Conservation (phyloP, 37 sponge, comb jelly and placozoan genomes). For the Dysidea cf. avara region DNA sequence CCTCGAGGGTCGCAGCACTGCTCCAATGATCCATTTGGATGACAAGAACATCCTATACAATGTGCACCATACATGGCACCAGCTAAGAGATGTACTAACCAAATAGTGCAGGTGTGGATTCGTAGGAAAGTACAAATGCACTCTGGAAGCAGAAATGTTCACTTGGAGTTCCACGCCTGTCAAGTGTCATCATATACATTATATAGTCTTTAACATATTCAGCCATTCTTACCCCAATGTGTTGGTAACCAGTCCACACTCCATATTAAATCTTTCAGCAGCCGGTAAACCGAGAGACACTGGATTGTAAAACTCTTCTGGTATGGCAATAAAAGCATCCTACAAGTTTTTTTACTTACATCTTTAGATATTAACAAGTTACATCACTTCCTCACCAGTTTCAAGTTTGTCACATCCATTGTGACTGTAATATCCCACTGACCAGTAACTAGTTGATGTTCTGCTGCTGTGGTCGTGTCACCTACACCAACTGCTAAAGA, state of each 20-base stretch:
- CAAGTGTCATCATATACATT: neutral
- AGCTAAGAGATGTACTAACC: neutral
- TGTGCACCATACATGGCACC: neutral
- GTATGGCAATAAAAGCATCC: slow-evolving; percentile 26
- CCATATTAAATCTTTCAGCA: neutral
- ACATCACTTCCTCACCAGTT: too few relatives aligned
- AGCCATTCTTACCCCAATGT: neutral
- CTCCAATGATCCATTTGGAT: neutral
- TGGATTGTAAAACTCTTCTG: slow-evolving; percentile 21
- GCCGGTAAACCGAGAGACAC: neutral
- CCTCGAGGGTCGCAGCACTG: slow-evolving; percentile 12
- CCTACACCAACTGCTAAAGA: too few relatives aligned
- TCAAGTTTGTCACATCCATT: too few relatives aligned
- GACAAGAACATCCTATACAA: slow-evolving; percentile 12
- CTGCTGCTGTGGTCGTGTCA: too few relatives aligned
- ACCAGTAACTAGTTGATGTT: too few relatives aligned
- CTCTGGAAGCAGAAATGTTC: slow-evolving; percentile 8
- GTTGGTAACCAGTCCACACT: neutral
- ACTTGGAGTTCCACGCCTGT: neutral
- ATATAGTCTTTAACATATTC: neutral
- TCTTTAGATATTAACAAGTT: too few relatives aligned
- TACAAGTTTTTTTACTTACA: neutral
- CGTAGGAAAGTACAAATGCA: slow-evolving; percentile 26
- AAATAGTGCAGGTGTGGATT: neutral
- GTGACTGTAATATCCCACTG: too few relatives aligned